Evolutionary conservation across 2,113 vertebrate genomes (phyloP), one percentile per base, ranked within the genome.

Genomic region (Panthera uncia): DNA sequence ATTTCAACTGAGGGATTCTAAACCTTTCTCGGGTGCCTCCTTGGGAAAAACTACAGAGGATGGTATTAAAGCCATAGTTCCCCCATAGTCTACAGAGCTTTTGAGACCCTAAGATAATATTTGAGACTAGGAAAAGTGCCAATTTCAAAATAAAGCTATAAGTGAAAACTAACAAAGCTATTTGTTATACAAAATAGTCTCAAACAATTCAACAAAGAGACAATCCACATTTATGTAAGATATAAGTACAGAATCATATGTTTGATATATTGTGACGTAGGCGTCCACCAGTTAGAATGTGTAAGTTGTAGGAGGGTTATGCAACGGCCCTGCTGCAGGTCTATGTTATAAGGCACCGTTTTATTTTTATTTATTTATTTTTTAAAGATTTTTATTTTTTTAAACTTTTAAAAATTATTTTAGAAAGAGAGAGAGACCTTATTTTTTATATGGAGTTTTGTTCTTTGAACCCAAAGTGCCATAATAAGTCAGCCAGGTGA

Each of bases 1-100:
- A 65, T 12, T 90, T 31, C 15, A 79, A 25, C 15, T 55, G 27
- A 36, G 25, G 19, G 36, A 63, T 83, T 50, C 11, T 65, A 71
- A 80, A n/a, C 27, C 1, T 87, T 86, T 57, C 38, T 91, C 50
- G 11, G 25, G 4, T 2, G 27, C 7, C 8, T 50, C 12, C 13
- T 74, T 87, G 45, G n/a, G 12, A 63, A 73, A 69, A 71, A 38
- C n/a, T 41, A 38, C 1, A 78, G 23, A 52, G 5, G 18, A 85
- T 29, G 8, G 1, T 16, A 3, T 48, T 41, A 36, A 4, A 73
- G 1, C 11, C 4, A 18, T 25, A 4, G 4, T 33, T 4, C 0
- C 7, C 63, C 19, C 13, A 2, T 1, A 6, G 23, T 76, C 5
- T 33, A 25, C 3, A 61, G n/a, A 29, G 9, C 85, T 78, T 73